Conservation (phyloP, 2,113 vertebrate genomes). For the Gracilinanus agilis region DNA sequence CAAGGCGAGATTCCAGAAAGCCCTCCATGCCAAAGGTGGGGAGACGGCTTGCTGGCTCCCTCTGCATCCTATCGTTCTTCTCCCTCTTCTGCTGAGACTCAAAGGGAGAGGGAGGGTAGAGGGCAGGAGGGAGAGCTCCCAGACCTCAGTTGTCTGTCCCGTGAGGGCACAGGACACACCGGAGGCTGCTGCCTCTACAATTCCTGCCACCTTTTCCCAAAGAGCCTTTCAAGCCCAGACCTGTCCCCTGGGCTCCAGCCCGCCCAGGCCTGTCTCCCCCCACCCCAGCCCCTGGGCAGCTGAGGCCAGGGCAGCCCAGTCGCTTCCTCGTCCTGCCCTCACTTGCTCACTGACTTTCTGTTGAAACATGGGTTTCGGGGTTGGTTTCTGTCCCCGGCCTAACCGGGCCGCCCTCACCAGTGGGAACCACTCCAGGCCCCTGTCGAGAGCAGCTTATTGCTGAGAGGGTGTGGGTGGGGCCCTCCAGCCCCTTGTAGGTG, state of each 20-base stretch:
- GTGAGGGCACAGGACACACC: background rate
- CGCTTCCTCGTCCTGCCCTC: background rate
- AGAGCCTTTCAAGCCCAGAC: background rate
- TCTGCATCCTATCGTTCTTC: background rate
- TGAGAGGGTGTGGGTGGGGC: background rate
- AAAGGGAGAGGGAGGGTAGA: background rate
- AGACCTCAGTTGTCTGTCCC: background rate
- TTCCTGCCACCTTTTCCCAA: background rate
- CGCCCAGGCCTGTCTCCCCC: background rate
- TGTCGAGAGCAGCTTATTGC: background rate
- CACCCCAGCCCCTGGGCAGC: background rate
- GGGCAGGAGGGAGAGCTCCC: background rate
- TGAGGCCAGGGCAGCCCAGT: background rate
- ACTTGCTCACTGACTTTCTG: background rate
- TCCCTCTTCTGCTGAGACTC: background rate
- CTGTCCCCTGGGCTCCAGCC: background rate
- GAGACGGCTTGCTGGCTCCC: background rate
- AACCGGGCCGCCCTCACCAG: background rate
- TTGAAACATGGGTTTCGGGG: constrained; percentile 2
- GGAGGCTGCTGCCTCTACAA: background rate
- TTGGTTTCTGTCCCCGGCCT: background rate
- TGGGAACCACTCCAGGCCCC: background rate
- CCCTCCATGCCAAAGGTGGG: background rate
- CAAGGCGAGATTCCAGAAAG: background rate
- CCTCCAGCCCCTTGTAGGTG: background rate